Conservation (phyloP, 2,113 vertebrate species). For the Porphyrio hochstetteri region DNA sequence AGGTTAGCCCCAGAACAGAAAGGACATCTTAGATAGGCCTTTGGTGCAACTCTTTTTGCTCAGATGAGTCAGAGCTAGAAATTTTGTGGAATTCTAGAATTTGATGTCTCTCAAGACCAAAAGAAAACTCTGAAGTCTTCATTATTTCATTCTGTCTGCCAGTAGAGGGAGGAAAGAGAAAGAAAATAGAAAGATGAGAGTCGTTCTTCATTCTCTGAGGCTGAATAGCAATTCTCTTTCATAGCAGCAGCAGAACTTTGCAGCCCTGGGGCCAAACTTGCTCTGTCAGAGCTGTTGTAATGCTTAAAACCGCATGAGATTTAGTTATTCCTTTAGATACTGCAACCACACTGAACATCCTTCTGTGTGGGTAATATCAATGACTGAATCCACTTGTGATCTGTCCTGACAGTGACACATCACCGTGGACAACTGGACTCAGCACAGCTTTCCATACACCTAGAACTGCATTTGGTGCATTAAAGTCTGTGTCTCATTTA, state of each 20-base stretch:
- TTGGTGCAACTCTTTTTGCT: neutral
- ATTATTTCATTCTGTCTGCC: neutral
- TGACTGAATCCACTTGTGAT: neutral
- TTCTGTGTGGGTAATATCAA: neutral
- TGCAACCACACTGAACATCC: neutral
- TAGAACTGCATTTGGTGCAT: neutral
- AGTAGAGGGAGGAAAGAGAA: conserved; percentile 48
- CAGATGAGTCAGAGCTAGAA: neutral
- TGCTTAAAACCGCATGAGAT: neutral
- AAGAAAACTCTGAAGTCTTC: neutral
- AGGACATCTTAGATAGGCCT: conserved; percentile 33
- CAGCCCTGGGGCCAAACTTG: neutral
- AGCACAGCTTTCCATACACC: neutral
- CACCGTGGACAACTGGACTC: neutral
- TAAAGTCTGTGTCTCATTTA: neutral
- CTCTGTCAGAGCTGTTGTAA: neutral
- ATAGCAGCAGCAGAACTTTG: neutral
- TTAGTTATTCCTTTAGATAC: neutral
- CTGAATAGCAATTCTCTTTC: neutral
- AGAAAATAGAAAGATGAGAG: neutral
- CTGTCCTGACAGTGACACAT: neutral
- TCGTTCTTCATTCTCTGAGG: neutral
- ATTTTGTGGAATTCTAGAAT: neutral
- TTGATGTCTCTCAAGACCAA: neutral
- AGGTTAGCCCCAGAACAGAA: conserved; percentile 13